Percentiles rank a stretch among this genome's conserved stretches.
phyloP scores from a whole-genome alignment of 2,113 vertebrate species.

The Varanus salvator region DNA sequence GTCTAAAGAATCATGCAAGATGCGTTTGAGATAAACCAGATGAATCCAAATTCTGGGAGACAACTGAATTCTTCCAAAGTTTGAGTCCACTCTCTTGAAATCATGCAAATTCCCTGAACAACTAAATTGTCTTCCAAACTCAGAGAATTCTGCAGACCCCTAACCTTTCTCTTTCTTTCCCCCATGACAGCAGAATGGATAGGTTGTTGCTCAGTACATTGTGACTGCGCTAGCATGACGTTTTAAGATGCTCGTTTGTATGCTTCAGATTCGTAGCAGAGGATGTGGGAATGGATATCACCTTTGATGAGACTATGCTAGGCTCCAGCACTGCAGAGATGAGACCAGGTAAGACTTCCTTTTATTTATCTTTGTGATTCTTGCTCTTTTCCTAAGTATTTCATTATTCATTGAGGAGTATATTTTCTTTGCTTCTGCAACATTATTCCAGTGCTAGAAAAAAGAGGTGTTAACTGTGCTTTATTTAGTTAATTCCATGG shows the following conservation, averaged over 20 bases:
- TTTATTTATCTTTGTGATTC: conserved; percentile 36
- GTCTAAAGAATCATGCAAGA: background rate
- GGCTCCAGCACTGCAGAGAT: conserved; percentile 79
- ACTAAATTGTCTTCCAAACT: background rate
- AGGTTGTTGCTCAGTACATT: background rate
- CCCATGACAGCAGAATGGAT: background rate
- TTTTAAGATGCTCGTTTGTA: background rate
- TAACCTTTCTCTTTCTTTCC: background rate
- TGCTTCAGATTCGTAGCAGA: conserved; percentile 79
- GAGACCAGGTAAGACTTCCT: conserved; percentile 84
- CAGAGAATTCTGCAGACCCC: background rate
- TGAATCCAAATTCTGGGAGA: background rate
- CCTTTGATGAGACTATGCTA: conserved; percentile 76
- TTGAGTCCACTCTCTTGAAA: background rate
- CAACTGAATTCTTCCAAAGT: background rate
- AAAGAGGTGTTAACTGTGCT: conserved; percentile 27
- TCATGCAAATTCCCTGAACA: background rate
- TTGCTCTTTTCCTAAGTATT: conserved; percentile 10
- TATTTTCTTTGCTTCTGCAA: conserved; percentile 47
- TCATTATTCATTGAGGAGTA: conserved; percentile 62
- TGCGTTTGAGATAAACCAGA: background rate
- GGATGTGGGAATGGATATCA: conserved; percentile 86
- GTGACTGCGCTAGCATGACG: background rate
- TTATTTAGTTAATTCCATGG: conserved; percentile 55
- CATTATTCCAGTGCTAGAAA: conserved; percentile 42